Evolutionary conservation across 2,113 vertebrate species (phyloP).

Genomic region (Nipponia nippon): DNA sequence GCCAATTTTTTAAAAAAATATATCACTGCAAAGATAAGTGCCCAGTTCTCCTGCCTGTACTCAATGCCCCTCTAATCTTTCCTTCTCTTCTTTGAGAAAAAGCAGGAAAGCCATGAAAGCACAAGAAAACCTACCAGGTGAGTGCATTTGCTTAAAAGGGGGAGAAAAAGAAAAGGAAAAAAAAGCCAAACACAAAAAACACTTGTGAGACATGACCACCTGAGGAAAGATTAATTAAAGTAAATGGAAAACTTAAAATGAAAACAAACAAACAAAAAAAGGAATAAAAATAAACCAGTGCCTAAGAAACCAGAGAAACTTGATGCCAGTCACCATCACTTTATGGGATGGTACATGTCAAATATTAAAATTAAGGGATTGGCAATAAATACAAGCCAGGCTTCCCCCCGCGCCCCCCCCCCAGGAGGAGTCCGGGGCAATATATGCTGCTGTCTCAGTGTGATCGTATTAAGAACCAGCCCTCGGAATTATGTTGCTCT

Average conservation of each 20-base stretch:
- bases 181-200: neutral
- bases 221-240: neutral
- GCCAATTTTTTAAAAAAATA: neutral
- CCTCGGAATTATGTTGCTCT: neutral
- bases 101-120: neutral
- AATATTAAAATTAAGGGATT: neutral
- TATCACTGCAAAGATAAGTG: neutral
- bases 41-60: neutral
- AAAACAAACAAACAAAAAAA: neutral
- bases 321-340: neutral
- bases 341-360: neutral
- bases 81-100: neutral
- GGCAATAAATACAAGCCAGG: neutral
- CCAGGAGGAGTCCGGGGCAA: neutral
- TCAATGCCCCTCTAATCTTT: neutral
- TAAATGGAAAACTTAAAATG: neutral
- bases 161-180: neutral
- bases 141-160: neutral
- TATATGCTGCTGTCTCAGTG: neutral
- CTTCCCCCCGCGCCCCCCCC: too few species aligned
- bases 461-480: neutral
- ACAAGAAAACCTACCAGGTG: neutral
- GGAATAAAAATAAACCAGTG: neutral
- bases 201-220: neutral
- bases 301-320: neutral